These are phyloP conservation scores for Sebastes schlegelii DNA, from an alignment of 2,113 vertebrate genomes.

Conservation along the genomic window DNA sequence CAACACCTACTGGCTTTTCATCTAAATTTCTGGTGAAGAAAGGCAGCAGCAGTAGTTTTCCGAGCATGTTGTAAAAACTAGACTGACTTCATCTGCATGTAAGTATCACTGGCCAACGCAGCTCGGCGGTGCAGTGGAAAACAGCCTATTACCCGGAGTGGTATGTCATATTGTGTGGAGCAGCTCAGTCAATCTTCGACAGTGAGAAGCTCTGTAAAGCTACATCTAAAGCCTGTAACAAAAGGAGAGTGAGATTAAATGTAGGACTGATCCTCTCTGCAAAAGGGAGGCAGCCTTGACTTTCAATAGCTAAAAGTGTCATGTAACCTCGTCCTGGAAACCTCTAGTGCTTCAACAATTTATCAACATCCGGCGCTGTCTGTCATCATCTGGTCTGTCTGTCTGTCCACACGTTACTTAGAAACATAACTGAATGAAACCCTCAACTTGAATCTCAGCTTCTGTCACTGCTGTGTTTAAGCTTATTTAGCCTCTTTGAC, in stretches of 20 bases:
- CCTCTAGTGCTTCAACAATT: conserved; percentile 36
- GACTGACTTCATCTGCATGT: conserved; percentile 32
- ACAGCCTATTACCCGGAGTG: conserved; percentile 66
- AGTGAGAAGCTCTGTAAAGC: conserved; percentile 71
- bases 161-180: conserved; percentile 63
- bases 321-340: conserved; percentile 66
- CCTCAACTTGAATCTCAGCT: neutral
- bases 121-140: conserved; percentile 48
- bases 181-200: conserved; percentile 58
- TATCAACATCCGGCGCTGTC: conserved; percentile 48
- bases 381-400: conserved; percentile 32
- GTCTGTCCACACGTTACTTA: conserved; percentile 6
- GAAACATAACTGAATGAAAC: conserved; percentile 7
- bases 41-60: neutral
- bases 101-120: neutral
- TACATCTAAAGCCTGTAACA: conserved; percentile 76
- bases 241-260: conserved; percentile 78
- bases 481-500: neutral
- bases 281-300: conserved; percentile 62
- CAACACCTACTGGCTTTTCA: conserved; percentile 9
- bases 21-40: neutral
- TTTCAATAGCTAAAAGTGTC: conserved; percentile 70
- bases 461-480: neutral
- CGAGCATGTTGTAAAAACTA: neutral
- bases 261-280: conserved; percentile 70